phyloP scores from a whole-genome alignment of 35 echinoderm and acorn worm genomes.

The Hemicentrotus pulcherrimus region DNA sequence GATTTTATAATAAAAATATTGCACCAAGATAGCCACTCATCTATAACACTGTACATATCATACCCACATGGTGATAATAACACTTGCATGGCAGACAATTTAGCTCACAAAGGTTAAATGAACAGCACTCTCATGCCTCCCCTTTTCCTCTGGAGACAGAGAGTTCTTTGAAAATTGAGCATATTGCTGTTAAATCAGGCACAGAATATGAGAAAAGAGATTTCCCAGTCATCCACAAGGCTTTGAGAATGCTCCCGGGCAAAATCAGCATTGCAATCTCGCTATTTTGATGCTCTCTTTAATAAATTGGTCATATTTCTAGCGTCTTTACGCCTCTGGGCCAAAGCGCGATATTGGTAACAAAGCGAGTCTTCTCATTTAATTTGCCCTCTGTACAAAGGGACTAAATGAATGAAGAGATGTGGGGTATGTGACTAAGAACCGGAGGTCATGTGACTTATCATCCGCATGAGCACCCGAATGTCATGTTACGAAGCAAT shows the following conservation, averaged over 20 bases:
- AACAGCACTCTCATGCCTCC: background rate
- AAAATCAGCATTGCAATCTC: background rate
- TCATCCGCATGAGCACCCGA: background rate
- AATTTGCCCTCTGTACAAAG: background rate
- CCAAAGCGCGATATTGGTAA: background rate
- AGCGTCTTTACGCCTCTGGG: background rate
- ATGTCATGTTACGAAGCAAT: background rate
- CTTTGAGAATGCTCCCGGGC: background rate
- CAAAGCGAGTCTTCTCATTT: background rate
- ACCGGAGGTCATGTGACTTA: background rate
- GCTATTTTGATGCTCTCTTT: background rate
- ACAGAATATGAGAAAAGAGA: background rate
- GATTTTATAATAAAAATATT: background rate
- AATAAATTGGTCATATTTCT: background rate
- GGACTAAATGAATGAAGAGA: background rate
- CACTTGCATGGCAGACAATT: background rate
- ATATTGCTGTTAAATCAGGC: constrained; percentile 16
- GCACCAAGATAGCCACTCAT: background rate
- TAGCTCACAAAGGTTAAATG: constrained; percentile 1
- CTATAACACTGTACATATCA: background rate
- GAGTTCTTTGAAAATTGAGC: background rate
- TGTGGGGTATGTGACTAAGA: background rate
- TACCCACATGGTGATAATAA: background rate
- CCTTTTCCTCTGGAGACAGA: background rate
- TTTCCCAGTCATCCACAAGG: background rate